phyloP scores from a whole-genome alignment of 2,113 vertebrate genomes.

The Bos indicus region DNA sequence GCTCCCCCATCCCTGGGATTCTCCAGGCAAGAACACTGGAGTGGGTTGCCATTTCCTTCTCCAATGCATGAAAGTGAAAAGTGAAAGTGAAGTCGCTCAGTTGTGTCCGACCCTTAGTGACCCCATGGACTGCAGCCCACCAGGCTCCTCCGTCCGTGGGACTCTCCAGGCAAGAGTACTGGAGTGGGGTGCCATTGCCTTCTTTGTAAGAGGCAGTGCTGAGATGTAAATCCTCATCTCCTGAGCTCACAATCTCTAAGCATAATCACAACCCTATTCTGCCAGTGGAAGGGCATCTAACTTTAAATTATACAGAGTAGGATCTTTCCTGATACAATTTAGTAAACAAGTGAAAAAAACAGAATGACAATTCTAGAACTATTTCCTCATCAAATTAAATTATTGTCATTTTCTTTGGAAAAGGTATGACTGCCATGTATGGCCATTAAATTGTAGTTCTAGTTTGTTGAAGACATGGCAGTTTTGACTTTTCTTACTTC shows the following conservation, averaged over 20 bases:
- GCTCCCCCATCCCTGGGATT: too few species aligned
- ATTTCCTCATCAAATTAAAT: conserved; percentile 4
- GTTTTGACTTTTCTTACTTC: not conserved
- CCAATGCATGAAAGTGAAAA: too few species aligned
- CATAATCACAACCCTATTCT: not conserved
- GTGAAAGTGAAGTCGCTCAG: too few species aligned
- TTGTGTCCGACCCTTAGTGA: too few species aligned
- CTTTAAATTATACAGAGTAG: not conserved
- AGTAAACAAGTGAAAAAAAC: not conserved
- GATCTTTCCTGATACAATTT: not conserved
- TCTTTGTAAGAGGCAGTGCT: not conserved
- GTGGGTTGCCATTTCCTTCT: too few species aligned
- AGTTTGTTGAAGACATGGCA: not conserved
- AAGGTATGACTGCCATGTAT: not conserved
- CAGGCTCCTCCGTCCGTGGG: too few species aligned
- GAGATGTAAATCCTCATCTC: not conserved
- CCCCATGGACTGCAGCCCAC: too few species aligned
- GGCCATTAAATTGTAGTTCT: not conserved
- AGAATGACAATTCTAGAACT: not conserved
- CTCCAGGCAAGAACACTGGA: too few species aligned
- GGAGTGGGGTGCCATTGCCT: too few species aligned
- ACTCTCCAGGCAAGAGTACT: too few species aligned
- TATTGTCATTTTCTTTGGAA: not conserved
- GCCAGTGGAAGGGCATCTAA: not conserved
- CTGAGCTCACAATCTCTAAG: not conserved